Evolutionary conservation across 2,113 vertebrate species (phyloP).

Genomic region (Cryptotis parvus): DNA sequence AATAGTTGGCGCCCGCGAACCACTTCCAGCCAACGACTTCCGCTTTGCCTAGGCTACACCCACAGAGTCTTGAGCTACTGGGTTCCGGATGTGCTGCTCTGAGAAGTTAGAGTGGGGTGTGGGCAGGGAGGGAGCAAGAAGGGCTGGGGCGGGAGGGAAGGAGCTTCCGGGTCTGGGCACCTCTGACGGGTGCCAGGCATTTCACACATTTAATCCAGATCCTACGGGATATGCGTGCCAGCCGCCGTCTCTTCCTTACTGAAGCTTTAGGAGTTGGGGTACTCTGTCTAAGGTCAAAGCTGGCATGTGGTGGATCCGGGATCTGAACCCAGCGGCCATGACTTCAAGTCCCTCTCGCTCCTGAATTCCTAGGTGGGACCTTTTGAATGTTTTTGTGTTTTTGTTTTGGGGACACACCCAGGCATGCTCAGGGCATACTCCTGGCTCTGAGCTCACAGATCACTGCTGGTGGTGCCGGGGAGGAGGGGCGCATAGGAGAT

Average conservation of each 20-base stretch:
- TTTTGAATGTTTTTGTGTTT: too few species aligned
- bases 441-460: too few species aligned
- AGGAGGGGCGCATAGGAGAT: too few species aligned
- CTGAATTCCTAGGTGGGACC: too few species aligned
- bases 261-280: not conserved
- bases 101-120: too few species aligned
- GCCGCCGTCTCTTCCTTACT: not conserved
- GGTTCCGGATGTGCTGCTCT: not conserved
- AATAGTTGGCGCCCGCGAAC: not conserved
- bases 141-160: not conserved
- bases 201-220: not conserved
- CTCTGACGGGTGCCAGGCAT: too few species aligned
- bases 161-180: not conserved
- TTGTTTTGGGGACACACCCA: too few species aligned
- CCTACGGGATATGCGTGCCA: not conserved
- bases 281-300: conserved; percentile 1
- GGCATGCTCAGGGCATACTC: too few species aligned
- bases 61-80: not conserved
- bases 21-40: not conserved
- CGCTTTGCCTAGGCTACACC: not conserved
- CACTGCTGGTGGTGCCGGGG: too few species aligned
- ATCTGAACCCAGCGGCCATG: not conserved
- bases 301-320: not conserved
- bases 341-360: not conserved
- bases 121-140: too few species aligned